Evolutionary conservation across 2,888 invertebrate genomes (phyloP), one percentile per base, ranked within the genome.

Genomic region (Drosophila affinis): DNA sequence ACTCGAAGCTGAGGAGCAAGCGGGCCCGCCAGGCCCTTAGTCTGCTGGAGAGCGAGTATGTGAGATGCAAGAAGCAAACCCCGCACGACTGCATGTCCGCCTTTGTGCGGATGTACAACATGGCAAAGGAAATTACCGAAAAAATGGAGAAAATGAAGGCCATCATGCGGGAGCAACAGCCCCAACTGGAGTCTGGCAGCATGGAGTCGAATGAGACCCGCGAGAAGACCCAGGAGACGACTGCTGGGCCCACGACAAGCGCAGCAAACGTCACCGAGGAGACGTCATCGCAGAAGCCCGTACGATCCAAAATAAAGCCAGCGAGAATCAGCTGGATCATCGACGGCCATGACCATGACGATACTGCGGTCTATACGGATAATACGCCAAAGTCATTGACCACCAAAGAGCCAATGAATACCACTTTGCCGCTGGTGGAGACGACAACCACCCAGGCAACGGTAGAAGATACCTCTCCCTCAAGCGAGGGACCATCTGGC

Each of bases 101-200:
- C 7, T 92, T 91, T 62, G 65, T 79, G 54, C 87, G 89, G 55
- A 89, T 92, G 88, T 91, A 91, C 58, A 78, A 90, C 21, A 77
- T 91, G 64, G 89, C 89, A 39, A 88, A 84, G 49, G 90, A 91
- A n/a, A 87, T 92, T 2, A 87, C 85, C 45, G 86, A 90, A 47
- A 89, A 88, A 75, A 85, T 91, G 82, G 87, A 90, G 18, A 89
- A 87, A 74, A 91, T 92, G 90, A 88, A 89, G 57, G 81, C 77
- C 9, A 82, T 91, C 21, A 88, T 92, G 24, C 78, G 77, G 17
- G 90, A 87, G 12, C 91, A 82, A 46, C 87, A 89, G 52, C 49
- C 78, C 10, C 10, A 70, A 9, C 6, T 88, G 3, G 65, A 52
- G 3, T 81, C 88, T 0, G 45, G 24, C 17, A 83, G 83, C 47